phyloP scores from a whole-genome alignment of 2,113 vertebrate genomes.

The Globicephala melas region DNA sequence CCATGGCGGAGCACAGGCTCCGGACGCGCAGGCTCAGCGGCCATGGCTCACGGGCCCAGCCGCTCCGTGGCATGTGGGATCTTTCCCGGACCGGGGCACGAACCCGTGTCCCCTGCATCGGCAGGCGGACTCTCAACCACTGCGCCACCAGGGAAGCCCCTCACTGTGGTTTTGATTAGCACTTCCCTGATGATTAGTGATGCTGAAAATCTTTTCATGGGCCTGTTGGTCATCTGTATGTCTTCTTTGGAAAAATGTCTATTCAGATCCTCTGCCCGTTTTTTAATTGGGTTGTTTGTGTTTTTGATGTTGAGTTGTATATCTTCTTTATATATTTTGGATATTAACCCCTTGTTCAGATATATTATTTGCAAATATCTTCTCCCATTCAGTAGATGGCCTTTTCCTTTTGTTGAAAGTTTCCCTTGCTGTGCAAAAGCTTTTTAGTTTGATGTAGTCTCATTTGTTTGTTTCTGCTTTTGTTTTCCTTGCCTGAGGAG shows the following conservation, averaged over 20 bases:
- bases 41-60: too few species aligned
- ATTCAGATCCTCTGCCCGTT: not conserved
- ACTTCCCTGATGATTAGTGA: not conserved
- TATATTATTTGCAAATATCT: not conserved
- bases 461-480: not conserved
- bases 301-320: not conserved
- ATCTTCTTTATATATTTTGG: not conserved
- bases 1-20: too few species aligned
- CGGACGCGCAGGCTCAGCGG: too few species aligned
- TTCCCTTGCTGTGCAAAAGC: not conserved
- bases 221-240: not conserved
- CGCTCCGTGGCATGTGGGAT: accelerated
- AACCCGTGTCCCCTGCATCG: too few species aligned
- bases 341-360: not conserved
- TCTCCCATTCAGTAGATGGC: not conserved
- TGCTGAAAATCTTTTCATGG: not conserved
- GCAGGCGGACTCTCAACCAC: too few species aligned
- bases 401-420: not conserved
- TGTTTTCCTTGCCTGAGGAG: not conserved
- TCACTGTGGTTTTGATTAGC: not conserved
- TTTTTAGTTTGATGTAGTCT: not conserved
- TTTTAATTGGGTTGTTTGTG: not conserved
- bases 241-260: not conserved
- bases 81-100: too few species aligned
- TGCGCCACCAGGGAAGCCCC: too few species aligned